Base-by-base conservation (phyloP, 2,888 invertebrate genomes). In the Drosophila paracracens region DNA sequence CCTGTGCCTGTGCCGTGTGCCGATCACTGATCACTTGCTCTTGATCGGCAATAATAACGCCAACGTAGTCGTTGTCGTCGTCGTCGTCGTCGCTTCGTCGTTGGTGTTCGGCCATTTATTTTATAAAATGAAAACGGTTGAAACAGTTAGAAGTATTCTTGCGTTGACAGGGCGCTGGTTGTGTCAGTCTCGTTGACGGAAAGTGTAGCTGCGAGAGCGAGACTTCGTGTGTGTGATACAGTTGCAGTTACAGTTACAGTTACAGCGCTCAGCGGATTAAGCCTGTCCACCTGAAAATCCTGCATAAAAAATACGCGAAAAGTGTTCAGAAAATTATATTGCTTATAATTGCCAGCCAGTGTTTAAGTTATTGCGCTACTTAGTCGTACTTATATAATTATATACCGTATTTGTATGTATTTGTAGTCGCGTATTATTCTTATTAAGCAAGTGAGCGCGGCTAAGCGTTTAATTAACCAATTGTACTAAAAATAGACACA, bases 81-180 rank as follows among this genome's bases (percentile, higher is more conserved):
- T 3, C 25, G 72, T 7, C 56, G 68, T 65, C 29, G 57, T 27
- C 58, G 73, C 36, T 51, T 11, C 52, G 58, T 35, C 66, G 70
- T 36, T 61, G 67, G 54, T 53, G 75, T 56, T 66, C 61, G 65
- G 46, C 52, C 50, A 76, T 69, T 74, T 79, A 75, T 79, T 80
- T 85, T 85, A 85, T 88, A 85, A 88, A 87, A 78, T 66, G 82
- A 70, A 72, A 70, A 63, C 77, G 72, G 46, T 54, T 59, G 74
- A 79, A 82, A 79, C 82, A 84, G 81, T 89, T 88, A 89, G 89
- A 89, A 89, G 87, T 88, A 87, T 90, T 90, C 90, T 87, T 83
- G 76, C 80, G 78, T 77, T 89, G 88, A 65, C 79, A 79, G 81
- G 75, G 79, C 89, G 78, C 85, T 76, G 88, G 83, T 80, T 81